Conservation (phyloP, 2,888 invertebrate genomes). For the Rutpela maculata region DNA sequence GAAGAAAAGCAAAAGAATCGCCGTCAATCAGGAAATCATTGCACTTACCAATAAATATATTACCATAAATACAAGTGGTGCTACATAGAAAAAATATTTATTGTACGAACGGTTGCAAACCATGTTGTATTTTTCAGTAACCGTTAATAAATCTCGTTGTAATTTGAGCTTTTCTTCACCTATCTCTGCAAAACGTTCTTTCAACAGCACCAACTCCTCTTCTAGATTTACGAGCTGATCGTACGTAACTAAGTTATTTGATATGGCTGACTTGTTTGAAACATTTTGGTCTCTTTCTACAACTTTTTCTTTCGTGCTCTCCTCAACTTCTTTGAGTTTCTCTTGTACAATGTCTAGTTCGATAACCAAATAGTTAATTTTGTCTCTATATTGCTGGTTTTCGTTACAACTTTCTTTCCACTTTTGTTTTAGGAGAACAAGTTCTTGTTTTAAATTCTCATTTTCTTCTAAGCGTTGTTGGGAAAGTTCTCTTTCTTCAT, state of each 20-base stretch:
- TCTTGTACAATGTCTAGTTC: constrained; percentile 65
- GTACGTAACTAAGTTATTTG: constrained; percentile 58
- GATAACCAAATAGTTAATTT: constrained; percentile 60
- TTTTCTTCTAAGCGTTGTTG: constrained; percentile 63
- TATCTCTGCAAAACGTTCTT: constrained; percentile 83
- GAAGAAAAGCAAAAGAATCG: constrained; percentile 72
- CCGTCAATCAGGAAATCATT: constrained; percentile 80
- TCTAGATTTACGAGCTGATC: constrained; percentile 80
- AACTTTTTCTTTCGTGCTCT: constrained; percentile 54
- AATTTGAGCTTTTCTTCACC: constrained; percentile 80
- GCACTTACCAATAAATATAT: constrained; percentile 79
- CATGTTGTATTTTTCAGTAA: constrained; percentile 78
- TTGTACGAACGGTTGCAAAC: constrained; percentile 78
- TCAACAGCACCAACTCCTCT: constrained; percentile 84
- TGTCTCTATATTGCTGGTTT: constrained; percentile 74
- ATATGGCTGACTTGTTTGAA: constrained; percentile 65
- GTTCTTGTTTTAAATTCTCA: constrained; percentile 65
- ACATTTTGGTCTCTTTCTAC: constrained; percentile 49
- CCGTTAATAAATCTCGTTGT: constrained; percentile 77
- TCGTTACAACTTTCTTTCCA: constrained; percentile 75
- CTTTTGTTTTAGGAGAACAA: constrained; percentile 70
- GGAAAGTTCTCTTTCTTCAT: constrained; percentile 64
- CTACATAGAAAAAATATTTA: constrained; percentile 78
- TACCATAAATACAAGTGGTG: constrained; percentile 77
- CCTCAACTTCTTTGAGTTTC: constrained; percentile 42